These are phyloP conservation scores for Drosophila trichaetosa DNA, from an alignment of 2,888 invertebrate species.

Conservation along the genomic window DNA sequence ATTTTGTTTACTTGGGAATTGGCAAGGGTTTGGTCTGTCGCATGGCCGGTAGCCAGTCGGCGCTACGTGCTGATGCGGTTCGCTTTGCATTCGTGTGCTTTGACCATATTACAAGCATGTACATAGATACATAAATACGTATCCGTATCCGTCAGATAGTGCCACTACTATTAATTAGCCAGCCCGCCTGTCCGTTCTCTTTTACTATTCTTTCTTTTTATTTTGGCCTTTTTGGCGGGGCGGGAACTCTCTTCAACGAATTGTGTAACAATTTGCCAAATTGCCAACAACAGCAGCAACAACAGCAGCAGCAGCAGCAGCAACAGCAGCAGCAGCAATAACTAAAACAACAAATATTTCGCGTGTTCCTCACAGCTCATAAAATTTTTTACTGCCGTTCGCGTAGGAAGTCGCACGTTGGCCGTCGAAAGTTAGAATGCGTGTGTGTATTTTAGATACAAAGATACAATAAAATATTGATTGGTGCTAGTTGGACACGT, in stretches of 20 bases:
- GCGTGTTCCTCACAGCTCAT: slow-evolving; percentile 66
- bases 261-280: slow-evolving; percentile 78
- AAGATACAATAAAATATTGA: slow-evolving; percentile 44
- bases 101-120: slow-evolving; percentile 54
- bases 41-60: slow-evolving; percentile 40
- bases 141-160: slow-evolving; percentile 48
- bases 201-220: not conserved
- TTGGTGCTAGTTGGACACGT: slow-evolving; percentile 65
- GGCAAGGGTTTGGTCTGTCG: slow-evolving; percentile 55
- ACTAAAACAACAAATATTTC: slow-evolving; percentile 49
- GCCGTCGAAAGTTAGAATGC: slow-evolving; percentile 47
- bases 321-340: slow-evolving; percentile 25
- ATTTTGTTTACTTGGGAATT: slow-evolving; percentile 74
- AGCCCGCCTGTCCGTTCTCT: slow-evolving; percentile 19
- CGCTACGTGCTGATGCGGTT: slow-evolving; percentile 45
- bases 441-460: slow-evolving; percentile 66
- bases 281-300: slow-evolving; percentile 35
- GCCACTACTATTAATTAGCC: slow-evolving; percentile 45
- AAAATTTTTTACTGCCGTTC: slow-evolving; percentile 56
- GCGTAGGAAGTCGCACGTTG: slow-evolving; percentile 60
- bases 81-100: slow-evolving; percentile 44
- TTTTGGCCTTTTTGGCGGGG: not conserved
- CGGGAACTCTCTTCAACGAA: slow-evolving; percentile 36
- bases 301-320: slow-evolving; percentile 20
- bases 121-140: slow-evolving; percentile 4